Conservation (phyloP, 2,888 invertebrate genomes). For the Eumerus sabulonum region DNA sequence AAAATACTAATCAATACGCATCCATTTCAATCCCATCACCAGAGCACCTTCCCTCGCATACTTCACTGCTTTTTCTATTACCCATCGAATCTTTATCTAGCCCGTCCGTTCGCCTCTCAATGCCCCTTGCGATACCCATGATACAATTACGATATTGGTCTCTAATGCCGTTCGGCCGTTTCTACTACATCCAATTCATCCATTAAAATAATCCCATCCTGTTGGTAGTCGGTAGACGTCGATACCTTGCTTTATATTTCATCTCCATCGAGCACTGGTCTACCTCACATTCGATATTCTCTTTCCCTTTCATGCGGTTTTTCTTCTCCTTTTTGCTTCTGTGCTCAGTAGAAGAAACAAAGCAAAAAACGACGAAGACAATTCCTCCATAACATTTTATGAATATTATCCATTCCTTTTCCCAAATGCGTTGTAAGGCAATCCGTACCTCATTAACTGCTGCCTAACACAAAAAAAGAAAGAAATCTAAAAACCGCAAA, state of each 20-base stretch:
- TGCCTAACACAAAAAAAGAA: constrained; percentile 32
- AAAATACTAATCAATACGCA: background rate
- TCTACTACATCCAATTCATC: constrained; percentile 50
- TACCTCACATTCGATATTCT: constrained; percentile 35
- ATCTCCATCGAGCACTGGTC: constrained; percentile 60
- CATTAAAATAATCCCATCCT: constrained; percentile 65
- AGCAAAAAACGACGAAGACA: constrained; percentile 14
- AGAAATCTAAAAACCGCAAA: no score
- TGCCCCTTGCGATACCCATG: constrained; percentile 12
- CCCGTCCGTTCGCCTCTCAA: background rate
- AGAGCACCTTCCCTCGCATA: background rate
- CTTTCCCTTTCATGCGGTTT: constrained; percentile 10
- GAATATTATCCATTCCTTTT: constrained; percentile 61
- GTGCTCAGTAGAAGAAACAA: background rate
- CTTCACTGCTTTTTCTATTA: constrained; percentile 1
- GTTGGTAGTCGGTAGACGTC: no score
- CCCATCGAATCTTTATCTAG: background rate
- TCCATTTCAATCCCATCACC: constrained; percentile 1
- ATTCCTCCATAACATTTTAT: constrained; percentile 57
- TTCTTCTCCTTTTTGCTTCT: background rate
- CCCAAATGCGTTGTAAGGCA: constrained; percentile 60
- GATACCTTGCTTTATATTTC: constrained; percentile 63
- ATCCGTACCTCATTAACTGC: constrained; percentile 57
- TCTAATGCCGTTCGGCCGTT: constrained; percentile 54
- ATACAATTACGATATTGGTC: constrained; percentile 49